A percentile compares a stretch with the other conserved stretches of the same genome.
Evolutionary conservation across 2,888 invertebrate species (phyloP).

Genomic region (Meloe dianella): DNA sequence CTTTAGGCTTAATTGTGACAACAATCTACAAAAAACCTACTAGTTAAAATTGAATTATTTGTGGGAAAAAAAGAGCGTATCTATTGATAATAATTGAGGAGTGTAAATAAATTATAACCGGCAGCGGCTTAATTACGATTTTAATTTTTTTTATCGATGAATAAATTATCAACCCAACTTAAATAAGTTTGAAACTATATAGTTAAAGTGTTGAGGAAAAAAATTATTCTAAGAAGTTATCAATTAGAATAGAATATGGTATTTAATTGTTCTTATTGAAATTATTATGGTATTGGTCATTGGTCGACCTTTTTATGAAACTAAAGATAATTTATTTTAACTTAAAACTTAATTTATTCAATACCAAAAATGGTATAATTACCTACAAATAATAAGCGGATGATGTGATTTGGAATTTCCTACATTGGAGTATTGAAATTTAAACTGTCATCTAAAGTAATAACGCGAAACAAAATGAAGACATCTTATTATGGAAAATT

Average conservation of each 20-base stretch:
- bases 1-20: neutral
- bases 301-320: neutral
- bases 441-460: neutral
- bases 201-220: neutral
- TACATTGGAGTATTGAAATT: neutral
- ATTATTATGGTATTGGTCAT: neutral
- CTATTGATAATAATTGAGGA: neutral
- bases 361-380: neutral
- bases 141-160: neutral
- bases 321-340: neutral
- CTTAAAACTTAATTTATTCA: slow-evolving; percentile 1
- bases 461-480: neutral
- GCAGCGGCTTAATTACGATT: neutral
- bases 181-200: neutral
- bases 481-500: neutral
- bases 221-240: neutral
- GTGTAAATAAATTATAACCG: slow-evolving; percentile 8
- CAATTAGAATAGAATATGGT: neutral
- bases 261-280: neutral
- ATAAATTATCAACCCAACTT: neutral
- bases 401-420: neutral
- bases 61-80: neutral
- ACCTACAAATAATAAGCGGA: neutral
- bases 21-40: neutral
- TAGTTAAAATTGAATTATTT: slow-evolving; percentile 2